A percentile compares a stretch with the other conserved stretches of the same genome.
phyloP scores from a whole-genome alignment of 2,797 vertebrate genomes.

The Brotula barbata region DNA sequence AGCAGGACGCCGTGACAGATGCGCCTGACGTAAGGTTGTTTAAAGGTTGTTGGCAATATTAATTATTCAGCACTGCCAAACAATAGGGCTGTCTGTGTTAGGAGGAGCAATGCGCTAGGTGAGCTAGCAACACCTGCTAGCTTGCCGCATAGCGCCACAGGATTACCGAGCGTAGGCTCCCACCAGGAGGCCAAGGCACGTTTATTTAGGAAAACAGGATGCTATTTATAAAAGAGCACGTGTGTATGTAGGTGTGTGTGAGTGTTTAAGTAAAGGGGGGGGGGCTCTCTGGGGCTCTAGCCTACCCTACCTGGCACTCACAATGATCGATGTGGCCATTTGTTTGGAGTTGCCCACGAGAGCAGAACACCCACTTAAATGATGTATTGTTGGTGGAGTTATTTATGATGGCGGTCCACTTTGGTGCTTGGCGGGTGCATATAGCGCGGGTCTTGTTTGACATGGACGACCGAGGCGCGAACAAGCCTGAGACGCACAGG shows the following conservation, averaged over 20 bases:
- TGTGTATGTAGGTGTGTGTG: constrained; percentile 43
- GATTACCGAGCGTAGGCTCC: constrained; percentile 64
- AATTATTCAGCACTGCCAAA: constrained; percentile 74
- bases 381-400: constrained; percentile 78
- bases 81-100: constrained; percentile 64
- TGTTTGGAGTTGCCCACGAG: constrained; percentile 80
- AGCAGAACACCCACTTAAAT: constrained; percentile 77
- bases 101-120: constrained; percentile 47
- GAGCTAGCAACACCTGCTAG: constrained; percentile 68
- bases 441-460: constrained; percentile 77
- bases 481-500: constrained; percentile 73
- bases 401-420: constrained; percentile 79
- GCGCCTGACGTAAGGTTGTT: constrained; percentile 79
- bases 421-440: constrained; percentile 64
- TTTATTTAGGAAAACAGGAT: constrained; percentile 65
- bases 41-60: constrained; percentile 80
- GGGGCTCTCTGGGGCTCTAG: constrained; percentile 59
- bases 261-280: constrained; percentile 56
- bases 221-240: constrained; percentile 67
- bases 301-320: constrained; percentile 63
- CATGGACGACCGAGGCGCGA: constrained; percentile 73
- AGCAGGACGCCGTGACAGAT: constrained; percentile 73
- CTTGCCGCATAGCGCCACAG: constrained; percentile 58
- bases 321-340: constrained; percentile 81
- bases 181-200: constrained; percentile 33